Evolutionary conservation across 2,888 invertebrate species (phyloP), one percentile per base, ranked within the genome.

Genomic region (Nomada ruficornis): DNA sequence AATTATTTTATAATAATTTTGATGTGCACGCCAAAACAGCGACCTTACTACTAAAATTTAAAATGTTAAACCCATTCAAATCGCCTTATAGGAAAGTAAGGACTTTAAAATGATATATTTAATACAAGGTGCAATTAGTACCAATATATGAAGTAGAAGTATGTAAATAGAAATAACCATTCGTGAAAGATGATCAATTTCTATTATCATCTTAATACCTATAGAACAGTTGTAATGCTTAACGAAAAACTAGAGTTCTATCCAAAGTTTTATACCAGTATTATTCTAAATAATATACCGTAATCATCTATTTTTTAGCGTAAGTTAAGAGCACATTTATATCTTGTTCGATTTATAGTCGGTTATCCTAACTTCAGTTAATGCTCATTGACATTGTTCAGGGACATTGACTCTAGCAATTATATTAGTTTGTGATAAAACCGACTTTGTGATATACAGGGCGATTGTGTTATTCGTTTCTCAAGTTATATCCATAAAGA

Each of bases 211-310:
- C 42, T 63, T 73, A 65, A 15, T 36, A 59, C 13, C n/a, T 26
- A 52, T 65, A 76, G 23, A 67, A 60, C 65, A 60, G 20, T 65
- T 82, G 50, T 68, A 67, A 70, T 63, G 73, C 60, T 73, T 74
- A 55, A 69, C n/a, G 47, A 52, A 54, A 50, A 67, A 74, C 62
- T 71, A 77, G 55, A 69, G 44, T 85, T 82, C 74, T 77, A 85
- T 82, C 77, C 80, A 85, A 82, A 86, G 85, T 71, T 71, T 85
- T 82, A 64, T 69, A 71, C 72, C 85, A 86, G 82, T 86, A 85
- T 85, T 86, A 85, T 82, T 65, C 73, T 26, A 36, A 76, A 73
- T 80, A 70, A 70, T 83, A 57, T 80, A 62, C 68, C 76, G 70
- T 60, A 73, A 80, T 55, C 65, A 26, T 64, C 36, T 64, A 52